Conservation (phyloP, 2,888 invertebrate genomes). For the Tipula lateralis region DNA sequence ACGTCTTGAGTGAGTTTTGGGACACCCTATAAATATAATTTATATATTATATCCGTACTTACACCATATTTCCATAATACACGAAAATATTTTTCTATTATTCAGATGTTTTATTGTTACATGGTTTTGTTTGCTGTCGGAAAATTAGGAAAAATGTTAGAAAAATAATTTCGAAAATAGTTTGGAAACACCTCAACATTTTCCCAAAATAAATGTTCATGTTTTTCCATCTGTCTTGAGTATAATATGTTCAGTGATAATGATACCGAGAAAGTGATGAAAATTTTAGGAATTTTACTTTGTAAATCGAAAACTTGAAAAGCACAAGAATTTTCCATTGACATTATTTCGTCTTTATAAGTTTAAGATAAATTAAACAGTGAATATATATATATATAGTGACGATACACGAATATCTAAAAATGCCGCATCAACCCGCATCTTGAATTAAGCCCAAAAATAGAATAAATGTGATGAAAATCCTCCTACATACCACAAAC, state of each 20-base stretch:
- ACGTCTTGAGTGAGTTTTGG: too few relatives aligned
- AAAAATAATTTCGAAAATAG: background rate
- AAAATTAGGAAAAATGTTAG: background rate
- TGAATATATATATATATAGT: background rate
- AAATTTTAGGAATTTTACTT: background rate
- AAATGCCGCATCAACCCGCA: too few relatives aligned
- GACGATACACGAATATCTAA: too few relatives aligned
- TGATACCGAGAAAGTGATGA: background rate
- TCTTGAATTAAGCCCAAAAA: background rate
- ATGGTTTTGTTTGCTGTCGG: background rate
- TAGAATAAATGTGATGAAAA: background rate
- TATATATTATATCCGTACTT: background rate
- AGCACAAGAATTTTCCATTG: background rate
- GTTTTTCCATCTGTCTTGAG: background rate
- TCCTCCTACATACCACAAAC: background rate
- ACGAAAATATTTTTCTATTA: background rate
- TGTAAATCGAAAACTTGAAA: background rate
- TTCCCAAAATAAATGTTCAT: background rate
- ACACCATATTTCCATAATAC: background rate
- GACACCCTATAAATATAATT: too few relatives aligned
- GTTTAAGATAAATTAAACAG: background rate
- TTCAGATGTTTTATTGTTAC: background rate
- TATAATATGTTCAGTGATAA: background rate
- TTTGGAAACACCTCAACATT: slow-evolving; percentile 9
- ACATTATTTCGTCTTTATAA: background rate